Evolutionary conservation across 2,888 invertebrate species (phyloP), one percentile per base, ranked within the genome.

Genomic region (Mesorhabditis spiculigera): DNA sequence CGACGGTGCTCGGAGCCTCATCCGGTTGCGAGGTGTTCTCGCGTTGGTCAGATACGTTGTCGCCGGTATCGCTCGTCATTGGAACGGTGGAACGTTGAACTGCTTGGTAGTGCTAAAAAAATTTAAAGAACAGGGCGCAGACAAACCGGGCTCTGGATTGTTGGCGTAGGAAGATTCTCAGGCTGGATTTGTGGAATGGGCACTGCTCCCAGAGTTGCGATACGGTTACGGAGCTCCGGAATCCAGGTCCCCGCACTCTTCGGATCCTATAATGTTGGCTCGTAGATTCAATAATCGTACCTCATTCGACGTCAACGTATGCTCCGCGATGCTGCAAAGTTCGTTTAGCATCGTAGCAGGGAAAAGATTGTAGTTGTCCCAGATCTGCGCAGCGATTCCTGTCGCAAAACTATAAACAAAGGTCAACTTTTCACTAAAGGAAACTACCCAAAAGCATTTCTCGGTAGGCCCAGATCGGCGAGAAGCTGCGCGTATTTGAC

Each of bases 401-500:
- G 66, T 68, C 64, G 73, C 76, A 64, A 75, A 76, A 45, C 76
- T 76, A 61, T 62, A 73, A 58, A 67, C 4, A 43, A 61, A 62
- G 6, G 42, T 10, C 6, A 28, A 63, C 6, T 5, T 44, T 10
- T 28, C 28, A 28, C 13, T 13, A 42, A 68, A 66, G 13, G 8
- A 41, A 10, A 63, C 41, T 67, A 28, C 28, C 28, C 28, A 28
- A 28, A 28, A 28, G 28, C 28, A 28, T 28, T 28, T 28, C 28
- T 28, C 28, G 28, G 28, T 28, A 28, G 28, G 28, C 28, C 28
- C 28, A 28, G 28, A 45, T 76, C 75, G 13, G 80, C 73, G 45
- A 85, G 64, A 69, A 82, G 72, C 43, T 79, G 71, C 4, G 81
- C 81, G 68, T 84, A 85, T 65, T 83, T 77, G 45, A 81, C 68